phyloP scores from a whole-genome alignment of 2,113 vertebrate genomes.

The Hemibagrus wyckioides region DNA sequence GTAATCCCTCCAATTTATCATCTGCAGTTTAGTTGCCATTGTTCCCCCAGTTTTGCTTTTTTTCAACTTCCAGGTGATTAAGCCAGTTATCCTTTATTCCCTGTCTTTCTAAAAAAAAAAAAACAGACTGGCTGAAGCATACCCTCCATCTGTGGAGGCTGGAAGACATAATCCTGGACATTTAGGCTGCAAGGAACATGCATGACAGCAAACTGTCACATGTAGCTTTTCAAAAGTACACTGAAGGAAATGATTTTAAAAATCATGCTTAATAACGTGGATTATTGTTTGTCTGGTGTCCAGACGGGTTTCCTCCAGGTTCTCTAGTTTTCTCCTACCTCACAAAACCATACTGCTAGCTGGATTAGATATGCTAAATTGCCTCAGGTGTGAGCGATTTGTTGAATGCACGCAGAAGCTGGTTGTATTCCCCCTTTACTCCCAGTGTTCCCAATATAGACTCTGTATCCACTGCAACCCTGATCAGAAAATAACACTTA shows the following conservation, averaged over 20 bases:
- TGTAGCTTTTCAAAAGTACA: background rate
- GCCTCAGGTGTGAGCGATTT: background rate
- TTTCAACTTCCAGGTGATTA: constrained; percentile 64
- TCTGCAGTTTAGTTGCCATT: constrained; percentile 64
- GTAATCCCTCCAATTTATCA: constrained; percentile 58
- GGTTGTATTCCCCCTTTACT: background rate
- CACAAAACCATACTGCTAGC: no score
- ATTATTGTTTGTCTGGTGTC: background rate
- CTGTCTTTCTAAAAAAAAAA: constrained; percentile 17
- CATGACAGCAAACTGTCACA: constrained; percentile 25
- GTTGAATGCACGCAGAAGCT: background rate
- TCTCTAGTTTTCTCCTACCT: background rate
- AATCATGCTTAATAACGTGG: background rate
- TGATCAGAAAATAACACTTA: no score
- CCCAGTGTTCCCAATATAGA: background rate
- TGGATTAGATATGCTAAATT: background rate
- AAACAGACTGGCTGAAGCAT: background rate
- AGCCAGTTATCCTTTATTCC: constrained; percentile 58
- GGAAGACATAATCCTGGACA: constrained; percentile 23
- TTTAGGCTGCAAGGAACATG: constrained; percentile 7
- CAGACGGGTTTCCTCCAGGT: background rate
- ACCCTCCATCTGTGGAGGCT: constrained; percentile 42
- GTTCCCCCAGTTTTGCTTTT: constrained; percentile 62
- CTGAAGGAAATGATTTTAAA: background rate
- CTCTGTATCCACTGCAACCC: background rate